Base-by-base conservation (phyloP, 1,140 invertebrate genomes). In the Cydia pomonella region DNA sequence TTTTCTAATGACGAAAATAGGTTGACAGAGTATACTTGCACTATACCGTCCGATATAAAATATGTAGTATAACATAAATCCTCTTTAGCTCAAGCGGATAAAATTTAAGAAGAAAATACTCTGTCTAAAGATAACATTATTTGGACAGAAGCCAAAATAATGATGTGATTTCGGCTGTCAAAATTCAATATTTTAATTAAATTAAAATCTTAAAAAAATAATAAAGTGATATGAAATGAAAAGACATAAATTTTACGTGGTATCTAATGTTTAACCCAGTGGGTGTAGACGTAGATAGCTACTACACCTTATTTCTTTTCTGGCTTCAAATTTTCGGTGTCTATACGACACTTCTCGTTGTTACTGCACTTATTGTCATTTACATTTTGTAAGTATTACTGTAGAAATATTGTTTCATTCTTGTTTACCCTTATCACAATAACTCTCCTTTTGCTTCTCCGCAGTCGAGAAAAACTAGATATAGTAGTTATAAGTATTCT, bases 371-470 rank as follows among this genome's bases (percentile, higher is more conserved):
- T 7, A 75, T 75, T 47, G 82, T 88, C 4, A 75, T 87, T 12
- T 86, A 77, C 78, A 69, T 86, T 64, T 23, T 87, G 88, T 89
- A 83, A 90, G 87, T 88, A 76, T 77, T 38, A 38, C n/a, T 69
- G 7, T 21, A 59, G 0, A 59, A 59, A 59, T 59, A 18, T 59
- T 59, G 53, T 59, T 6, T 16, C 44, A 3, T 3, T 16, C 47
- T 12, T 44, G 41, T 16, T 47, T 38, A 10, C 33, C 10, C 9
- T 38, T 38, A 38, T 38, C 9, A 38, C 33, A 38, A 38, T 9
- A 38, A 38, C 33, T 9, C 9, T 38, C 33, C 9, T 38, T 38
- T 38, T 38, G 33, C 33, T 38, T 9, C 33, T 38, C 33, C 33
- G 9, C 10, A 38, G 33, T 10, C 7, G 9, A 1, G 7, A 38